phyloP scores from a whole-genome alignment of 2,888 invertebrate genomes.

The Thalpophila matura region DNA sequence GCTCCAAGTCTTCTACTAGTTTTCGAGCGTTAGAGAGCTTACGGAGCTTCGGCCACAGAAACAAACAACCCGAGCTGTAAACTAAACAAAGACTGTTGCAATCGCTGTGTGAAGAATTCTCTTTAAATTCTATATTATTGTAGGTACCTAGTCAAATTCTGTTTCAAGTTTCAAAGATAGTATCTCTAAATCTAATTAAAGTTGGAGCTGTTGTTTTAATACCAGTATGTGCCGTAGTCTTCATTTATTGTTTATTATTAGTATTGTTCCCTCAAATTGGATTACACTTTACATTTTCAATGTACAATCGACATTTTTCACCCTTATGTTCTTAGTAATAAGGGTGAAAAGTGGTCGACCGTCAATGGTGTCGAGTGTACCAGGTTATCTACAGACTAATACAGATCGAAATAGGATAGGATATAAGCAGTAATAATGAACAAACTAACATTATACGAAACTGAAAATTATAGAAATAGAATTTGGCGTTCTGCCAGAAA shows the following conservation, averaged over 20 bases:
- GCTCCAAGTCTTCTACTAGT: not conserved
- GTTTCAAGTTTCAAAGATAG: constrained; percentile 9
- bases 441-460: constrained; percentile 52
- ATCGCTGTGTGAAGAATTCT: too few species aligned
- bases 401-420: constrained; percentile 4
- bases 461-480: constrained; percentile 62
- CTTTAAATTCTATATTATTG: too few species aligned
- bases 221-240: not conserved
- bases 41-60: too few species aligned
- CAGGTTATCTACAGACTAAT: too few species aligned
- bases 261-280: constrained; percentile 23
- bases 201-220: constrained; percentile 8
- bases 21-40: not conserved
- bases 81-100: too few species aligned
- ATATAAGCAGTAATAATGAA: constrained; percentile 33
- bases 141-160: constrained; percentile 2
- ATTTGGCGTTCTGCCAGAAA: constrained; percentile 60
- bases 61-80: not conserved
- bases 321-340: too few species aligned
- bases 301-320: too few species aligned
- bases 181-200: constrained; percentile 22
- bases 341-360: too few species aligned
- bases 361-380: too few species aligned
- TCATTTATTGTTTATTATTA: constrained; percentile 1
- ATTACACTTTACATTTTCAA: constrained; percentile 26